These are phyloP conservation scores for Drosophila chauvacae DNA, from an alignment of 1,140 invertebrate species.

Conservation along the genomic window DNA sequence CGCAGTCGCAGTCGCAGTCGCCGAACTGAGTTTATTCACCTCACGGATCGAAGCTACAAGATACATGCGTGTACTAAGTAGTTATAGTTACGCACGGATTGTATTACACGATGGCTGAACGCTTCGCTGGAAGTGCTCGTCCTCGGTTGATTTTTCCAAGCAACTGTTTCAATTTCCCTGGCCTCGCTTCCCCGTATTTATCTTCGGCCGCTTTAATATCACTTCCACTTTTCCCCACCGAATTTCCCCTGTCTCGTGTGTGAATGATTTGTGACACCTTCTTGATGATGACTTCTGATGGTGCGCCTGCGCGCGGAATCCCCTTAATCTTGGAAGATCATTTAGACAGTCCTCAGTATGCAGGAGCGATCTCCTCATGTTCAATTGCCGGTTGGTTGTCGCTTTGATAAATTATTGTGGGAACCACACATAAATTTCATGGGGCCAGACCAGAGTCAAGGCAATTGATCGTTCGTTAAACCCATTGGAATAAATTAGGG, in stretches of 20 bases:
- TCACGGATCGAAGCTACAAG: constrained; percentile 48
- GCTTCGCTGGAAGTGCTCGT: constrained; percentile 54
- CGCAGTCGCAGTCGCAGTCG: background rate
- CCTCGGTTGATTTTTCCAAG: constrained; percentile 63
- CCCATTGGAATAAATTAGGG: background rate
- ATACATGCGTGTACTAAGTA: constrained; percentile 61
- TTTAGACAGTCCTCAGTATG: constrained; percentile 4
- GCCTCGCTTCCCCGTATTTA: constrained; percentile 59
- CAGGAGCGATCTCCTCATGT: background rate
- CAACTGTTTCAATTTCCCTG: constrained; percentile 72
- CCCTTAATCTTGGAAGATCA: constrained; percentile 27
- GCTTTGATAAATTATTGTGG: constrained; percentile 74
- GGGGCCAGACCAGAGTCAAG: background rate
- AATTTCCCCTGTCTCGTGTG: constrained; percentile 28
- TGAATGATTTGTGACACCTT: constrained; percentile 80
- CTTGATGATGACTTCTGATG: constrained; percentile 47
- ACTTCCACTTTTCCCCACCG: constrained; percentile 57
- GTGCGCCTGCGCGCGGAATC: constrained; percentile 51
- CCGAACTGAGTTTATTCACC: constrained; percentile 70
- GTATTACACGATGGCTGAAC: constrained; percentile 63
- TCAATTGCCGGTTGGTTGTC: constrained; percentile 34
- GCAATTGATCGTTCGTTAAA: constrained; percentile 4
- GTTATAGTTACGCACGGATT: constrained; percentile 81
- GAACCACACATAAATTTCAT: constrained; percentile 48
- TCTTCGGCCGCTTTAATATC: constrained; percentile 67